Evolutionary conservation across 2,797 vertebrate species (phyloP).

Genomic region (Chanos chanos): DNA sequence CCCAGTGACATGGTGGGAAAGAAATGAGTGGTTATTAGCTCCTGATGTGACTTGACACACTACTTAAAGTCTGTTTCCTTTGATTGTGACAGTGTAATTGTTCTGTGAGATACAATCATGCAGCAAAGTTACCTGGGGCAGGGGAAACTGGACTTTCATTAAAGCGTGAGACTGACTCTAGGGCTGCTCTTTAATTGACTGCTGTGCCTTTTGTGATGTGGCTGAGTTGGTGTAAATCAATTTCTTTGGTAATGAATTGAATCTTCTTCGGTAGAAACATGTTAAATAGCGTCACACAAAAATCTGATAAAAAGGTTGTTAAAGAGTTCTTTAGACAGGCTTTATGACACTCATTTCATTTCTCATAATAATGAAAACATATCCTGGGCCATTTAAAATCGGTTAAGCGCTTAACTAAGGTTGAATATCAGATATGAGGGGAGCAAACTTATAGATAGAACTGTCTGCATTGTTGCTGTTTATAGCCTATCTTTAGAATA

Average conservation of each 20-base stretch:
- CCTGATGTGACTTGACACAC: constrained; percentile 71
- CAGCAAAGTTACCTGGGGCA: constrained; percentile 73
- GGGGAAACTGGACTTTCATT: constrained; percentile 82
- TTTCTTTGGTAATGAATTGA: constrained; percentile 42
- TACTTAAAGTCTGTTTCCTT: constrained; percentile 80
- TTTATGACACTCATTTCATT: constrained; percentile 5
- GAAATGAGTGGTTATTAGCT: constrained; percentile 80
- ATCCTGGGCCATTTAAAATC: neutral
- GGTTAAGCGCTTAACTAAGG: no score
- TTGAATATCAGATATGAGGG: no score
- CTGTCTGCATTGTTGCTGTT: no score
- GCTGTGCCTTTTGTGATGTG: constrained; percentile 69
- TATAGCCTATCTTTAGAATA: no score
- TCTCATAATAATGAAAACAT: neutral
- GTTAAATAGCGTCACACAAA: neutral
- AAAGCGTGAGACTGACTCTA: constrained; percentile 72
- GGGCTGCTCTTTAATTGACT: constrained; percentile 72
- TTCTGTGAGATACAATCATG: constrained; percentile 78
- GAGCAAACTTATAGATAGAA: no score
- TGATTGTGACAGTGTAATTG: constrained; percentile 89
- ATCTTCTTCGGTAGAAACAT: constrained; percentile 20
- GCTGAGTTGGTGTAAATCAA: constrained; percentile 36
- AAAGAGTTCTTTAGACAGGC: constrained; percentile 6
- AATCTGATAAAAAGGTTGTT: constrained; percentile 24
- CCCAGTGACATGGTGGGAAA: constrained; percentile 76